Conservation (phyloP, 2,113 vertebrate genomes). For the Gila orcuttii region DNA sequence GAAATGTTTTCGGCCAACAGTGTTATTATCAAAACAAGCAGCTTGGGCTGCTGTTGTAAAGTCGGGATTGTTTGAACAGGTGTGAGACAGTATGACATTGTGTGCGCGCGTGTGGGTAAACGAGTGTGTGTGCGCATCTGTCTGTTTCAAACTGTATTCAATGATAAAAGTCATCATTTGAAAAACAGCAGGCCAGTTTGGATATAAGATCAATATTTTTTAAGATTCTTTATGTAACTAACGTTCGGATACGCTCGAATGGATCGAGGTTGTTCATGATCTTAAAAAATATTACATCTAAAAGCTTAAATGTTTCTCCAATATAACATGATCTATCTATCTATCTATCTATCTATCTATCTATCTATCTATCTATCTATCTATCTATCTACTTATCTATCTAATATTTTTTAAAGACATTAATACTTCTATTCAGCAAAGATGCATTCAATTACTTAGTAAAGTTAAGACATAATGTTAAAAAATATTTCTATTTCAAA, state of each 20-base stretch:
- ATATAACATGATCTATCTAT: neutral
- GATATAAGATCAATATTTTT: neutral
- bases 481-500: neutral
- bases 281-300: too few relatives aligned
- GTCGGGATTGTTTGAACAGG: slow-evolving; percentile 81
- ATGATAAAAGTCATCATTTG: neutral
- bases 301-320: too few relatives aligned
- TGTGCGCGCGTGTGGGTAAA: slow-evolving; percentile 44
- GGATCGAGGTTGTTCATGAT: neutral
- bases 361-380: slow-evolving; percentile 9
- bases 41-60: slow-evolving; percentile 72
- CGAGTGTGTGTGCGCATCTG: slow-evolving; percentile 36
- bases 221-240: neutral
- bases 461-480: neutral
- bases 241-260: neutral
- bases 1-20: slow-evolving; percentile 71
- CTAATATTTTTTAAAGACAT: too few relatives aligned
- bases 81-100: slow-evolving; percentile 68
- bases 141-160: neutral
- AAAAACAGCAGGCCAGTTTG: neutral
- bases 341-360: slow-evolving; percentile 7
- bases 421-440: too few relatives aligned
- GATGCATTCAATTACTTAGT: too few relatives aligned
- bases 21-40: slow-evolving; percentile 73
- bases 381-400: neutral